phyloP scores from a whole-genome alignment of 2,797 vertebrate genomes.

The Periophthalmus magnuspinnatus region DNA sequence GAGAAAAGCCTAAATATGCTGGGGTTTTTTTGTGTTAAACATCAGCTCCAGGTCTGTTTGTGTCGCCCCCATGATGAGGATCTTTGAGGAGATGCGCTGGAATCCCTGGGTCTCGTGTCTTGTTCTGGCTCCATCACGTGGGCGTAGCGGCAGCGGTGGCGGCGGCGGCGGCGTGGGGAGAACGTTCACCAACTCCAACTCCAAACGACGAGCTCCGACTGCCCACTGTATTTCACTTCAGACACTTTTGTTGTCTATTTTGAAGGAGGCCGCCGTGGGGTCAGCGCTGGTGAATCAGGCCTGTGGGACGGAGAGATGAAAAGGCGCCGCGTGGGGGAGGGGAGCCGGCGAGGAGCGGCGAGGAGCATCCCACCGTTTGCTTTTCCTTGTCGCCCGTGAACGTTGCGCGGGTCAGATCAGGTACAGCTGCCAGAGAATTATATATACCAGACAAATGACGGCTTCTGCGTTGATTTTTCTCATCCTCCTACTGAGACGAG shows the following conservation, averaged over 20 bases:
- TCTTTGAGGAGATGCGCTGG: too few species aligned
- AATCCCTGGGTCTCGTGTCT: too few species aligned
- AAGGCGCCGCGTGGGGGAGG: constrained; percentile 45
- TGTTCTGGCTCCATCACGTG: too few species aligned
- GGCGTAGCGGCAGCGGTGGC: not conserved
- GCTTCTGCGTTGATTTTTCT: constrained; percentile 33
- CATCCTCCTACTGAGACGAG: constrained; percentile 53
- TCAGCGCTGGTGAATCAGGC: constrained; percentile 72
- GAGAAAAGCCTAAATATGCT: too few species aligned
- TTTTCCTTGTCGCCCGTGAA: constrained; percentile 68
- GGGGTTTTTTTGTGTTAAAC: too few species aligned
- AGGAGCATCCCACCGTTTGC: constrained; percentile 61
- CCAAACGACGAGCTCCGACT: constrained; percentile 38
- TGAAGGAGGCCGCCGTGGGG: constrained; percentile 57
- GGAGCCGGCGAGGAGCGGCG: constrained; percentile 39
- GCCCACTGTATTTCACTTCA: constrained; percentile 65
- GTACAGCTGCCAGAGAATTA: constrained; percentile 47
- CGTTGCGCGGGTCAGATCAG: constrained; percentile 53
- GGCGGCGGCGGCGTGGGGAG: constrained; percentile 35
- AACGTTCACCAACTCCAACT: constrained; percentile 33
- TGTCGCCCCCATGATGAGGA: too few species aligned
- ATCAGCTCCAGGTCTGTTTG: too few species aligned
- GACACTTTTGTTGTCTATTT: constrained; percentile 76
- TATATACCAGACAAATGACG: constrained; percentile 65
- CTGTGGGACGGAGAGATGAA: constrained; percentile 72